Base-by-base conservation (phyloP, 2,888 invertebrate species). In the Chorisops tibialis region DNA sequence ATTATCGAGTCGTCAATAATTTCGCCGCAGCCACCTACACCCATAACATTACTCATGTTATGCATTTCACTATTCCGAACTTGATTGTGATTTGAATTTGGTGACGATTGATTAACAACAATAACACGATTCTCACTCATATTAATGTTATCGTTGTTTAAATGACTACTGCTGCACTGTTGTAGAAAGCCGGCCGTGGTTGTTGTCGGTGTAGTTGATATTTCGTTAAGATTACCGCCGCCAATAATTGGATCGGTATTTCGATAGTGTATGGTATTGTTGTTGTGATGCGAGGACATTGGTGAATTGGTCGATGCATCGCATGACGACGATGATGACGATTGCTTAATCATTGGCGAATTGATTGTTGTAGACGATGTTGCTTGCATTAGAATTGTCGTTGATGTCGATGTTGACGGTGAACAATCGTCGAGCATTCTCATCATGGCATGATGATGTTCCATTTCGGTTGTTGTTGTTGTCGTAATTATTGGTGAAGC, bases 61-160 rank as follows among this genome's bases (percentile, higher is more conserved):
- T 56, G 56, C 43, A 56, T 16, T 56, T 56, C 56, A 21, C 43
- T 30, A 22, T 30, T 30, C 9, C 16, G 3, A 4, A 16, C 35
- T 1, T 6, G 5, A 11, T n/a, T 38, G 41, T 11, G 18, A 14
- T 54, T 54, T 30, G 56, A 56, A 45, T 45, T 39, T 45, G 49
- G 12, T 4, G 54, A 24, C 12, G 56, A 56, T n/a, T 43, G 45
- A n/a, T 43, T 43, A 7, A 56, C 56, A 7, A 56, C 56, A 11
- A 56, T 56, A 11, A 56, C 56, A 24, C 56, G 56, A 35, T 43
- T 45, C 38, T 43, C 45, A n/a, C 30, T 56, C 14, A 56, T 43
- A 14, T 52, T 19, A 12, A 52, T 52, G n/a, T 38, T 52, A n/a
- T 50, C 18, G n/a, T 38, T 52, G 12, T 52, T 18, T 18, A 56